Conservation (phyloP, 2,113 vertebrate species). For the Otocyon megalotis region DNA sequence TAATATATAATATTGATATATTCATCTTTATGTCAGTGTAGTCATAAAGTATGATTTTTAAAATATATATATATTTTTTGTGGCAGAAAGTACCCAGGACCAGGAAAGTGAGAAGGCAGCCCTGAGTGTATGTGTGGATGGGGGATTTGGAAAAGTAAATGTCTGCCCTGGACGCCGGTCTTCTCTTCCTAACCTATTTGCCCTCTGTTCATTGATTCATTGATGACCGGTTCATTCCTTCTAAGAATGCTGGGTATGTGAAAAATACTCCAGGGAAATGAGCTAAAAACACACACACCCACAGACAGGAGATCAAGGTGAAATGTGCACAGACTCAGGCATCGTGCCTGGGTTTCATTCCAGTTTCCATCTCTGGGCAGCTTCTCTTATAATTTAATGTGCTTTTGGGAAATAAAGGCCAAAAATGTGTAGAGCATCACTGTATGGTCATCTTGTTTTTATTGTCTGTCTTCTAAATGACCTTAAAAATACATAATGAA, state of each 20-base stretch:
- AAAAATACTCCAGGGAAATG: not conserved
- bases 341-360: not conserved
- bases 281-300: not conserved
- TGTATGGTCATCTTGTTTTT: not conserved
- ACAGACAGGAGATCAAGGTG: not conserved
- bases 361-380: not conserved
- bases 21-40: not conserved
- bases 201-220: not conserved
- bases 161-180: not conserved
- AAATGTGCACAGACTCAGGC: not conserved
- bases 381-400: not conserved
- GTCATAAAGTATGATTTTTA: not conserved
- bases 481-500: not conserved
- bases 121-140: not conserved
- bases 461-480: not conserved
- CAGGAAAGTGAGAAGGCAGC: not conserved
- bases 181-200: not conserved
- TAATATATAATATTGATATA: not conserved
- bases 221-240: not conserved
- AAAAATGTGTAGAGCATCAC: not conserved
- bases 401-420: constrained; percentile 20
- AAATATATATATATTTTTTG: not conserved
- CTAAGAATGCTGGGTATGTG: not conserved
- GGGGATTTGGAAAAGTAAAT: not conserved
- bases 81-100: not conserved